These are phyloP conservation scores for Polyodon spathula DNA, from an alignment of 2,113 vertebrate species.

Conservation along the genomic window DNA sequence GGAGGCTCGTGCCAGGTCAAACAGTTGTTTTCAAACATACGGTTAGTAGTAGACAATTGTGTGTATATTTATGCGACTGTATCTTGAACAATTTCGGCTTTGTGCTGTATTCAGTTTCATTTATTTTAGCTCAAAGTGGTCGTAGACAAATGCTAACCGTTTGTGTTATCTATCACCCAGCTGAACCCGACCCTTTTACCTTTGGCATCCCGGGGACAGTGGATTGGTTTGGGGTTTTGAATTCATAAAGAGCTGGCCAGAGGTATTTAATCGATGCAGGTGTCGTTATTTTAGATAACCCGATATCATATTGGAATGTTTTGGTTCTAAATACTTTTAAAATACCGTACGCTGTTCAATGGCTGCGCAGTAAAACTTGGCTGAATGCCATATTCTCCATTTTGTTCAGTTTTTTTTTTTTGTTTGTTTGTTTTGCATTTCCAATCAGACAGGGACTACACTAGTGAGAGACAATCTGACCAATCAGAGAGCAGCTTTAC, in stretches of 20 bases:
- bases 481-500: slow-evolving; percentile 24
- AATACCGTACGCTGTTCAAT: slow-evolving; percentile 8
- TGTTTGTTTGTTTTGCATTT: slow-evolving; percentile 24
- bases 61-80: neutral
- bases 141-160: neutral
- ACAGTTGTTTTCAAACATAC: slow-evolving; percentile 7
- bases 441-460: slow-evolving; percentile 16
- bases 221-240: slow-evolving; percentile 21
- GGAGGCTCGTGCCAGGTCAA: slow-evolving; percentile 14
- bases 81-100: no score
- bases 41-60: neutral
- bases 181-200: slow-evolving; percentile 88
- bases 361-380: slow-evolving; percentile 33
- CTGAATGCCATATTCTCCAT: slow-evolving; percentile 57
- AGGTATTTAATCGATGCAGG: neutral
- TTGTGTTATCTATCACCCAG: slow-evolving; percentile 28
- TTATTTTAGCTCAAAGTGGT: neutral
- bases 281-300: neutral
- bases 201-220: slow-evolving; percentile 71
- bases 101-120: no score
- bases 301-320: slow-evolving; percentile 2
- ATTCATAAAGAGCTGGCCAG: slow-evolving; percentile 5
- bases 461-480: slow-evolving; percentile 26
- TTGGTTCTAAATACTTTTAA: slow-evolving; percentile 10
- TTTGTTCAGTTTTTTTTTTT: slow-evolving; percentile 47